These are phyloP conservation scores for Mechanitis messenoides DNA, from an alignment of 2,888 invertebrate genomes.

Conservation along the genomic window DNA sequence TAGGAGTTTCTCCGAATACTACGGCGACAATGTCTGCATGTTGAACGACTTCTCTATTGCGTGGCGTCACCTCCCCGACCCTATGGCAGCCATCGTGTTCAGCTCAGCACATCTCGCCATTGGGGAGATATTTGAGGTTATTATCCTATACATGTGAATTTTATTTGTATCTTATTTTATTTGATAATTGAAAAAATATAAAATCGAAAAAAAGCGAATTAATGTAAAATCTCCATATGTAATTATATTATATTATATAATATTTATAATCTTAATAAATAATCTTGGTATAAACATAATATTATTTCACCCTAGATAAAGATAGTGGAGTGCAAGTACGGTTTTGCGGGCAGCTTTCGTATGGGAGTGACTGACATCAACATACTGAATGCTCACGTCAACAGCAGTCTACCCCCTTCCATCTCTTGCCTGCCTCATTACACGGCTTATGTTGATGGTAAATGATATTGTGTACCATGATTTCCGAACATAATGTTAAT, in stretches of 20 bases:
- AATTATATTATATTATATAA: background rate
- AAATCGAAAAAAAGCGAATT: no score
- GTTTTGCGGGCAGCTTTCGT: constrained; percentile 84
- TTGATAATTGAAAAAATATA: no score
- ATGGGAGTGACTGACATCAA: constrained; percentile 87
- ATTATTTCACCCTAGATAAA: constrained; percentile 55
- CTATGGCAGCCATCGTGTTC: constrained; percentile 76
- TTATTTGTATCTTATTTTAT: background rate
- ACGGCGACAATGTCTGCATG: constrained; percentile 82
- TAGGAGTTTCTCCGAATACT: constrained; percentile 79
- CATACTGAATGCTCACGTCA: constrained; percentile 78
- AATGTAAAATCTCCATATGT: no score
- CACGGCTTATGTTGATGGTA: constrained; percentile 82
- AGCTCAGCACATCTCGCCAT: constrained; percentile 83
- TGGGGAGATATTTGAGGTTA: constrained; percentile 88
- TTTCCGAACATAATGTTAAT: no score
- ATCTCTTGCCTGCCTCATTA: constrained; percentile 81
- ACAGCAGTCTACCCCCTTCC: constrained; percentile 80
- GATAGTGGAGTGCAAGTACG: constrained; percentile 77
- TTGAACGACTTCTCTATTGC: constrained; percentile 82
- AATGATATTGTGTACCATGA: constrained; percentile 8
- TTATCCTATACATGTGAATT: background rate
- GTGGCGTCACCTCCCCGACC: constrained; percentile 66
- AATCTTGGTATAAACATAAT: background rate
- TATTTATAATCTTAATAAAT: background rate